Conservation (phyloP, 2,888 invertebrate species). For the Chymomyza amoena region DNA sequence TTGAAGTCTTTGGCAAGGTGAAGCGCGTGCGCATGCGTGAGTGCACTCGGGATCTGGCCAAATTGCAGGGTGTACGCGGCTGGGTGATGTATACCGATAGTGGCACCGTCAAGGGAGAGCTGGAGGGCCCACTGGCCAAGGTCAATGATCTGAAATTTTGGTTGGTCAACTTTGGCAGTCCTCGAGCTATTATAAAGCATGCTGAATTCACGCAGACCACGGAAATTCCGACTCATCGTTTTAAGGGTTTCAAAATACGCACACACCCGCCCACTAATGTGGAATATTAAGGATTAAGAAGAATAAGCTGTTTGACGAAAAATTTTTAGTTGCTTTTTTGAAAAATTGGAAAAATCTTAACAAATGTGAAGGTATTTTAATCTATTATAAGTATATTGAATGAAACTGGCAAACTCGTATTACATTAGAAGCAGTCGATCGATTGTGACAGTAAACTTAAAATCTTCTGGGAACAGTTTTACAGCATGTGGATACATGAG, state of each 20-base stretch:
- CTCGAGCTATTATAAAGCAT: slow-evolving; percentile 85
- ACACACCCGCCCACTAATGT: slow-evolving; percentile 18
- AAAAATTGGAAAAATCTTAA: no score
- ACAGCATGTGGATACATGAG: no score
- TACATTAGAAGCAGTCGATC: no score
- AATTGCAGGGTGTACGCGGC: slow-evolving; percentile 80
- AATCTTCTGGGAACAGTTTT: no score
- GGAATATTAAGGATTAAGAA: no score
- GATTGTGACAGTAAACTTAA: no score
- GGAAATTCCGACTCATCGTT: slow-evolving; percentile 80
- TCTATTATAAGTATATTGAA: no score
- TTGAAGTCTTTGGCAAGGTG: slow-evolving; percentile 65
- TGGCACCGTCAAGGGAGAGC: slow-evolving; percentile 82
- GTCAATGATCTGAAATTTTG: no score
- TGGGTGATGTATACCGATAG: slow-evolving; percentile 84
- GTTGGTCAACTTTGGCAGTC: slow-evolving; percentile 81
- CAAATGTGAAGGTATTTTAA: no score
- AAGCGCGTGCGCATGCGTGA: slow-evolving; percentile 73
- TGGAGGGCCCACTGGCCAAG: slow-evolving; percentile 81
- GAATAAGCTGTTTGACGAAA: no score
- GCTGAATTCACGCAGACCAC: slow-evolving; percentile 84
- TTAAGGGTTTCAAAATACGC: slow-evolving; percentile 80
- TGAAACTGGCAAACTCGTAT: no score
- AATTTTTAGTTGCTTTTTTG: no score
- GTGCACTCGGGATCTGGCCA: slow-evolving; percentile 82